Evolutionary conservation across 2,113 vertebrate species (phyloP).

Genomic region (Lethenteron reissneri): DNA sequence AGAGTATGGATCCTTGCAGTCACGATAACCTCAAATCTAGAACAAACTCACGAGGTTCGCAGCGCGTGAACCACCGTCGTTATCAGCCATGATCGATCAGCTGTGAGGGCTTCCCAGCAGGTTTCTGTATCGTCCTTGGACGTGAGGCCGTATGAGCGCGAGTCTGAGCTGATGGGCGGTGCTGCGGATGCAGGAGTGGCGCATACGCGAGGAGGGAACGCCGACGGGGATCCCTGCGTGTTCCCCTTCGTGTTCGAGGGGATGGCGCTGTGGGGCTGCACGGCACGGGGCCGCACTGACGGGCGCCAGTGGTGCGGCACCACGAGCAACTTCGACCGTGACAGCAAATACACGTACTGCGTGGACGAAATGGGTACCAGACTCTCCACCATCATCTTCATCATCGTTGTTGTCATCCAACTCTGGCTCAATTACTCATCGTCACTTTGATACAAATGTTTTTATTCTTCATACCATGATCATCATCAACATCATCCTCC

Average conservation of each 20-base stretch:
- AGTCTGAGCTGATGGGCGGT: background rate
- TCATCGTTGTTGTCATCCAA: too few species aligned
- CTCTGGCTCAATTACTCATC: too few species aligned
- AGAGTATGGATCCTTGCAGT: too few species aligned
- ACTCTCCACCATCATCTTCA: too few species aligned
- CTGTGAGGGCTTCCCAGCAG: too few species aligned
- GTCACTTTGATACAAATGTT: too few species aligned
- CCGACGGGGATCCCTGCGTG: conserved; percentile 48
- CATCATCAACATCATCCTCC: too few species aligned
- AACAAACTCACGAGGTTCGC: too few species aligned
- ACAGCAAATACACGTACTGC: conserved; percentile 78
- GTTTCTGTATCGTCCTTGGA: too few species aligned
- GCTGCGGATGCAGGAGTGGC: background rate
- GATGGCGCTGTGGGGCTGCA: conserved; percentile 72
- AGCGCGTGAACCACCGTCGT: conserved; percentile 34
- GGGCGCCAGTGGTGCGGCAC: conserved; percentile 84
- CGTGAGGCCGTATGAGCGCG: too few species aligned
- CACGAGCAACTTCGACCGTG: conserved; percentile 47
- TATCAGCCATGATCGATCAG: conserved; percentile 12
- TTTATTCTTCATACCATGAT: too few species aligned
- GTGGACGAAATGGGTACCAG: conserved; percentile 36
- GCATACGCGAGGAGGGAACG: conserved; percentile 58
- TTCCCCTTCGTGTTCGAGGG: conserved; percentile 61
- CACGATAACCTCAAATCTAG: too few species aligned
- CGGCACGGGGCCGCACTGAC: conserved; percentile 51